Base-by-base conservation (phyloP, 2,888 invertebrate genomes). In the Ormia ochracea region DNA sequence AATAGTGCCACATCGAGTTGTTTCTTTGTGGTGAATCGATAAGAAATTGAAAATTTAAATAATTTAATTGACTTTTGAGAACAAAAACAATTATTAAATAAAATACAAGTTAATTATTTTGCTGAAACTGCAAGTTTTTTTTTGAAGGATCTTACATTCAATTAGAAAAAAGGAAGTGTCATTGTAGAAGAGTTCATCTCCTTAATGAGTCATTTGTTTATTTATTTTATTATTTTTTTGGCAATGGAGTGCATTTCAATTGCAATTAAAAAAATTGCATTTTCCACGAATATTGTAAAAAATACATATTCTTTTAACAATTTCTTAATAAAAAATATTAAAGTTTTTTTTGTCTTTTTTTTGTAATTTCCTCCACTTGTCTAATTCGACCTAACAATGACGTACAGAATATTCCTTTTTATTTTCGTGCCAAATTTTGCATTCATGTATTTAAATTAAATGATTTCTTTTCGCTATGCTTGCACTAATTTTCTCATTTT, bases 401-500 rank as follows among this genome's bases (percentile, higher is more conserved):
- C 19, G 38, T 72, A 43, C 23, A 19, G 17, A 9, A 41, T 12
- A 41, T 31, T 41, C 17, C 23, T 21, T 7, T 31, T 9, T 12
- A 19, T 43, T 21, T 43, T 26, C 5, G 5, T 10, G n/a, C n/a
- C 7, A 50, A 43, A 74, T 59, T 66, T 50, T 23, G 48, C 56
- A 69, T 76, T 70, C 63, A 69, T 56, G 54, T 56, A 70, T 70
- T 76, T 65, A 63, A 77, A 65, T 50, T 31, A 70, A 76, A 70
- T 63, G 41, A 77, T 56, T 56, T 77, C 56, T 54, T 61, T 66
- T 58, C 23, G 48, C 7, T 54, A 28, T 17, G 45, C 38, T 65
- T 48, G 12, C 50, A 68, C 68, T 43, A 63, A 61, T 43, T 23
- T 56, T 48, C 74, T 33, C 58, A 41, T 58, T 26, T 58, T 17